Evolutionary conservation across 2,888 invertebrate species (phyloP).

Genomic region (Heliconius ethilla): DNA sequence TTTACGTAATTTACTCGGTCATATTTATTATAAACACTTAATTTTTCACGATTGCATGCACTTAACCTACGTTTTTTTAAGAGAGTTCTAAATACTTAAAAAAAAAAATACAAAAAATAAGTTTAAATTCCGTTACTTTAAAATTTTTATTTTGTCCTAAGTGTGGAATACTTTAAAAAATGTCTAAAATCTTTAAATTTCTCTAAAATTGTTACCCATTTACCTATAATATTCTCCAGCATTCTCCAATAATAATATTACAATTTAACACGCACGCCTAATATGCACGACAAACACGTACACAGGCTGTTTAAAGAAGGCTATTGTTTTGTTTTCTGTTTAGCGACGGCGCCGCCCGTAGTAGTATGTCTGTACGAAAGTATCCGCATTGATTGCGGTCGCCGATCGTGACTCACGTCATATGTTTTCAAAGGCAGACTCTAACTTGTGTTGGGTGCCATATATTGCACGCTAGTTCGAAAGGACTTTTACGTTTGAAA

Average conservation of each 20-base stretch:
- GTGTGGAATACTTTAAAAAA: no score
- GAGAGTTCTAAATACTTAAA: no score
- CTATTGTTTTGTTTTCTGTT: slow-evolving; percentile 32
- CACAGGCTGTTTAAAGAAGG: slow-evolving; percentile 21
- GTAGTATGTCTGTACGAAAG: slow-evolving; percentile 43
- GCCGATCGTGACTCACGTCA: slow-evolving; percentile 40
- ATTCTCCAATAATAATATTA: slow-evolving; percentile 2
- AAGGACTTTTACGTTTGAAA: not conserved
- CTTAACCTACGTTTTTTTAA: no score
- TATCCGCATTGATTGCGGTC: slow-evolving; percentile 43
- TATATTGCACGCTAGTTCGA: not conserved
- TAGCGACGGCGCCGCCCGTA: slow-evolving; percentile 19
- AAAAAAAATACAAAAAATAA: no score
- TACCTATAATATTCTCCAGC: not conserved
- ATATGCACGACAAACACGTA: slow-evolving; percentile 16
- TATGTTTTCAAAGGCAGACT: slow-evolving; percentile 35
- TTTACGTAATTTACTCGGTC: no score
- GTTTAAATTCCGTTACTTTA: no score
- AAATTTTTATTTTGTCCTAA: no score
- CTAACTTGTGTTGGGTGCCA: slow-evolving; percentile 12
- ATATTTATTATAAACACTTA: no score
- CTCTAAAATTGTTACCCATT: not conserved
- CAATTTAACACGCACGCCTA: not conserved
- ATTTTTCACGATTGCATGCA: no score
- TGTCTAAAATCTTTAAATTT: no score